Conservation (phyloP, 2,888 invertebrate genomes). For the Drosophila macrospina region DNA sequence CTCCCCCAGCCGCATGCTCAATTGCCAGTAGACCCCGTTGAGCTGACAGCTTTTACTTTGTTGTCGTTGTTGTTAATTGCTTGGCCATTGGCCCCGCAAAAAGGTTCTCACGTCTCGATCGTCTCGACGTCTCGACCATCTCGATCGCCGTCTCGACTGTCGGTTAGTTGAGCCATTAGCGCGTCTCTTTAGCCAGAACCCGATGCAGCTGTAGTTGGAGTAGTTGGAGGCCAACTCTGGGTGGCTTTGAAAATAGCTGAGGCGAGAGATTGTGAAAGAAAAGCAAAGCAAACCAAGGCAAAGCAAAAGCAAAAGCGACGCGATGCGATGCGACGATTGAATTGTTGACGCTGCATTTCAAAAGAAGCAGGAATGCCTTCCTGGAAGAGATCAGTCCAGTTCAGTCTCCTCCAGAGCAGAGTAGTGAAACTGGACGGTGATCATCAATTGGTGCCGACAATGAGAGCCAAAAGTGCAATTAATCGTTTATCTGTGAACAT, state of each 20-base stretch:
- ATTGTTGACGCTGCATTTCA: conserved; percentile 46
- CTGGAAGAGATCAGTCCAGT: conserved; percentile 30
- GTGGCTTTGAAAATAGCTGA: conserved; percentile 38
- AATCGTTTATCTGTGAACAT: conserved; percentile 32
- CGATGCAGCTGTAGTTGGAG: conserved; percentile 1
- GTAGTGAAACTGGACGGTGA: background rate
- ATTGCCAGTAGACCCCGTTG: conserved; percentile 4
- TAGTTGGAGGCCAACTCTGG: conserved; percentile 29
- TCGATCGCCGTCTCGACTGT: conserved; percentile 7
- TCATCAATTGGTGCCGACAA: conserved; percentile 36
- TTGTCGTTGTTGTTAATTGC: conserved; percentile 56
- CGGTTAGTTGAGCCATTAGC: conserved; percentile 65
- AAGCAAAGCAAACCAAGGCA: conserved; percentile 9
- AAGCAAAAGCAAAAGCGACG: background rate
- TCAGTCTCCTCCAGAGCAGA: background rate
- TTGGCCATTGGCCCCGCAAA: conserved; percentile 58
- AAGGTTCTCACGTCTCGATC: conserved; percentile 68
- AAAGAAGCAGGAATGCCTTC: conserved; percentile 36
- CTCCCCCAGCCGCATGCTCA: background rate
- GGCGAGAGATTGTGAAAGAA: conserved; percentile 7
- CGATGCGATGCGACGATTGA: conserved; percentile 27
- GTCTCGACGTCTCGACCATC: background rate
- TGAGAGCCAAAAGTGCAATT: conserved; percentile 29
- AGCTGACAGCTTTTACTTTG: conserved; percentile 41
- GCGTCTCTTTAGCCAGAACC: conserved; percentile 47